Conservation (phyloP, 2,797 vertebrate genomes). For the Trachurus trachurus region DNA sequence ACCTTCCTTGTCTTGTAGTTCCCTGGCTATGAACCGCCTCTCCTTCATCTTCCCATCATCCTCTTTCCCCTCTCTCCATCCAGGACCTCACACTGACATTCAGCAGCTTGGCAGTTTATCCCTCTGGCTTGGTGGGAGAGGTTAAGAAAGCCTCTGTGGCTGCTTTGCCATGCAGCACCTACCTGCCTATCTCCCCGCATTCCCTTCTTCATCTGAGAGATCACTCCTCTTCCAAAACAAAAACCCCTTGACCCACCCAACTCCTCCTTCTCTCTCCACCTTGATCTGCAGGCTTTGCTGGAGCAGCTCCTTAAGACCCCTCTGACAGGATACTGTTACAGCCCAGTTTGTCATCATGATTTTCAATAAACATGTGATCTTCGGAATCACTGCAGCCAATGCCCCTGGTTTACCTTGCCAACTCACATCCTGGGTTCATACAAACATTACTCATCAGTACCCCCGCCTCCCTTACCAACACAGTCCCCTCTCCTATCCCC, state of each 20-base stretch:
- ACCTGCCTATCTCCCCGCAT: constrained; percentile 33
- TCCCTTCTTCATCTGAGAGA: constrained; percentile 44
- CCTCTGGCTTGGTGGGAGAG: constrained; percentile 42
- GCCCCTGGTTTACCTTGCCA: constrained; percentile 35
- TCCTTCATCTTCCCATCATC: constrained; percentile 25
- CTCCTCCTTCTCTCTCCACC: constrained; percentile 7
- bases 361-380: constrained; percentile 66
- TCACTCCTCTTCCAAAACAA: constrained; percentile 35
- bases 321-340: constrained; percentile 66
- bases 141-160: constrained; percentile 48
- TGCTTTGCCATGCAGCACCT: constrained; percentile 16
- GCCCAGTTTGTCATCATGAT: constrained; percentile 59
- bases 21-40: neutral
- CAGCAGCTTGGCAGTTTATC: constrained; percentile 55
- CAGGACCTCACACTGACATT: constrained; percentile 50
- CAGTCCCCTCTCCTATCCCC: constrained; percentile 22
- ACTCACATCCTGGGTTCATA: constrained; percentile 7
- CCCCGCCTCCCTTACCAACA: constrained; percentile 36
- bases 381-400: constrained; percentile 32
- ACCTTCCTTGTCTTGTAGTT: constrained; percentile 41
- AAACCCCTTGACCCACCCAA: neutral
- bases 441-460: constrained; percentile 48
- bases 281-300: constrained; percentile 67
- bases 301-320: constrained; percentile 70
- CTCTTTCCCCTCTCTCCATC: constrained; percentile 35